These are phyloP conservation scores for Stigmatopora argus DNA, from an alignment of 2,113 vertebrate genomes.

Conservation along the genomic window DNA sequence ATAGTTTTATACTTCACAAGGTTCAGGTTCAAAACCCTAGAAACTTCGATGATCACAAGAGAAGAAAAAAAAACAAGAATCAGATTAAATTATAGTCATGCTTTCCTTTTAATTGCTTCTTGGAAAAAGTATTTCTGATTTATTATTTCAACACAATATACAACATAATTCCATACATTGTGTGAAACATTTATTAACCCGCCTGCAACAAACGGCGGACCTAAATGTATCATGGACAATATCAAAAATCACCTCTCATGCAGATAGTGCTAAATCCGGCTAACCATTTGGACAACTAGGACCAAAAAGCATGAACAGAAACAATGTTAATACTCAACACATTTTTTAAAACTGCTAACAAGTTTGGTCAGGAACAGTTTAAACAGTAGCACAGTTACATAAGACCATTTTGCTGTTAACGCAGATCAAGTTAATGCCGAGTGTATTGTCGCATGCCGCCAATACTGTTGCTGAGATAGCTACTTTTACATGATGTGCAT, in stretches of 20 bases:
- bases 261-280: constrained; percentile 80
- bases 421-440: constrained; percentile 72
- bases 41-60: neutral
- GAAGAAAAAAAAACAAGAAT: constrained; percentile 13
- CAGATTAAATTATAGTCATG: constrained; percentile 76
- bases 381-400: constrained; percentile 88
- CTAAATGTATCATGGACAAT: constrained; percentile 63
- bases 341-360: constrained; percentile 79
- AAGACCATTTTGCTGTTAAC: constrained; percentile 74
- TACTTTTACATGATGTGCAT: constrained; percentile 62
- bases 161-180: constrained; percentile 95
- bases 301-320: constrained; percentile 83
- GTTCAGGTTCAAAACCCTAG: neutral
- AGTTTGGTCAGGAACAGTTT: constrained; percentile 83
- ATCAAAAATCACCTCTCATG: constrained; percentile 87
- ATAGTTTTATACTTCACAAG: neutral
- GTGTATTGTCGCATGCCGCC: constrained; percentile 71
- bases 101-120: constrained; percentile 95
- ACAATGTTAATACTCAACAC: constrained; percentile 79
- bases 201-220: constrained; percentile 85
- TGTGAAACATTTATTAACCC: constrained; percentile 88
- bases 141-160: constrained; percentile 92
- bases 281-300: constrained; percentile 75
- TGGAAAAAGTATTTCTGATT: constrained; percentile 97
- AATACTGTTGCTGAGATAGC: constrained; percentile 43